Percentiles rank a stretch among this genome's conserved stretches.
These are phyloP conservation scores for Sardinella longiceps DNA, from an alignment of 2,797 vertebrate genomes.

Conservation along the genomic window DNA sequence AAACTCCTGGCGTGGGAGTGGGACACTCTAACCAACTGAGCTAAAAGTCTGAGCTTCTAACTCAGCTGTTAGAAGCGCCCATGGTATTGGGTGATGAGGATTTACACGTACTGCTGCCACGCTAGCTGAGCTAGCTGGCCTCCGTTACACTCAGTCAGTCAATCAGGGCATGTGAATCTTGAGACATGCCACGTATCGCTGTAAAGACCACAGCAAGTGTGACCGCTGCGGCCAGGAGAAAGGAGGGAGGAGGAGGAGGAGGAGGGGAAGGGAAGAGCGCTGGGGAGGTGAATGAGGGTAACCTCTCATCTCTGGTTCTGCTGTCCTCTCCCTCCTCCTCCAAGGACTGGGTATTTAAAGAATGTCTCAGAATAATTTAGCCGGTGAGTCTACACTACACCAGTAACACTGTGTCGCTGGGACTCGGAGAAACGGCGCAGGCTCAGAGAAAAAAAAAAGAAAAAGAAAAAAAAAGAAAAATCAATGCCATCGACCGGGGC, in stretches of 20 bases:
- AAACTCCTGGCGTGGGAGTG: too few species aligned
- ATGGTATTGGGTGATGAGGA: too few species aligned
- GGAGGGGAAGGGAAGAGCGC: not conserved
- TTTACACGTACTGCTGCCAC: too few species aligned
- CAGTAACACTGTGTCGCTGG: slow-evolving; percentile 1
- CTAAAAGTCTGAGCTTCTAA: too few species aligned
- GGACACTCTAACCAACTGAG: too few species aligned
- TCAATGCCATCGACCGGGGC: slow-evolving; percentile 41
- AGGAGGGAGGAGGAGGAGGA: not conserved
- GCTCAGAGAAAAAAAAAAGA: not conserved
- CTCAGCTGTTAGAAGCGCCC: too few species aligned
- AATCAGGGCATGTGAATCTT: not conserved
- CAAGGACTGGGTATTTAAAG: slow-evolving; percentile 20
- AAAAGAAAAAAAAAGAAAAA: slow-evolving; percentile 35
- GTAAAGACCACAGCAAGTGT: not conserved
- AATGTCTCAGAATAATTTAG: slow-evolving; percentile 21
- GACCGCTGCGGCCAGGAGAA: not conserved
- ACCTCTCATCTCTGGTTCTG: slow-evolving; percentile 6
- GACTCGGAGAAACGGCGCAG: not conserved
- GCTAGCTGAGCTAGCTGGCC: too few species aligned
- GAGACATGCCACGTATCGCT: not conserved
- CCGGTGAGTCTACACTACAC: not conserved
- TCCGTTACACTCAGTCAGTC: not conserved
- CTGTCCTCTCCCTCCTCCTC: not conserved
- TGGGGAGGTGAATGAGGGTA: slow-evolving; percentile 20